A percentile compares a stretch with the other conserved stretches of the same genome.
phyloP scores from a whole-genome alignment of 2,888 invertebrate genomes.

The Eulithis prunata region DNA sequence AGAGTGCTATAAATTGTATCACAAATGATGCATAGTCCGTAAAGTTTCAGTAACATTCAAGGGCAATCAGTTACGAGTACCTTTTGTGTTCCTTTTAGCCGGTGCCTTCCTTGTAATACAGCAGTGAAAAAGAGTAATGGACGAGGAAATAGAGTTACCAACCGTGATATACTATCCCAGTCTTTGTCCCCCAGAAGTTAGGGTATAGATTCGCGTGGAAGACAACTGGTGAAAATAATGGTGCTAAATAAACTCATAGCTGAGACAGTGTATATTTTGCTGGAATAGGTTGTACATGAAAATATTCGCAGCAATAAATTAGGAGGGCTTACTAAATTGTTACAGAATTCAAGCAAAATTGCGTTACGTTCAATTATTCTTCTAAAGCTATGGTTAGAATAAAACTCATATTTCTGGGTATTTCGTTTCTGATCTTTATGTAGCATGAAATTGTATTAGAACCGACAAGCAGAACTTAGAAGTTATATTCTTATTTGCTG shows the following conservation, averaged over 20 bases:
- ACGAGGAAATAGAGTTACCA: constrained; percentile 59
- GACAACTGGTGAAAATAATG: constrained; percentile 42
- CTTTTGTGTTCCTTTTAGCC: constrained; percentile 54
- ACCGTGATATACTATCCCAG: constrained; percentile 39
- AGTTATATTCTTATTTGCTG: too few relatives aligned
- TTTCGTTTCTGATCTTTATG: background rate
- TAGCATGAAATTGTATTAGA: too few relatives aligned
- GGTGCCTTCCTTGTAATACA: constrained; percentile 52
- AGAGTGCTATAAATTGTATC: constrained; percentile 21
- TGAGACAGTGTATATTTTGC: constrained; percentile 50
- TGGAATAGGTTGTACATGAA: constrained; percentile 45
- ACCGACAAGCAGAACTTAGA: too few relatives aligned
- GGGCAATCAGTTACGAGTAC: constrained; percentile 57
- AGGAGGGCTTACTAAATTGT: constrained; percentile 41
- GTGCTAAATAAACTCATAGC: constrained; percentile 54
- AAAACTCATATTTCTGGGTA: constrained; percentile 2
- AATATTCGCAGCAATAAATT: constrained; percentile 45
- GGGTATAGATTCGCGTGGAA: constrained; percentile 44
- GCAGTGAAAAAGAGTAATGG: constrained; percentile 65
- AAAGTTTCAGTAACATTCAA: constrained; percentile 47
- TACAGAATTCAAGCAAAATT: constrained; percentile 27
- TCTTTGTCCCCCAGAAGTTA: constrained; percentile 41
- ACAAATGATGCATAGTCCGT: constrained; percentile 28
- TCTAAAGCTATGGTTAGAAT: constrained; percentile 13
- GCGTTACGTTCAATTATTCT: constrained; percentile 20